Evolutionary conservation across 2,113 vertebrate species (phyloP), one percentile per base, ranked within the genome.

Genomic region (Entomyzon cyanotis): DNA sequence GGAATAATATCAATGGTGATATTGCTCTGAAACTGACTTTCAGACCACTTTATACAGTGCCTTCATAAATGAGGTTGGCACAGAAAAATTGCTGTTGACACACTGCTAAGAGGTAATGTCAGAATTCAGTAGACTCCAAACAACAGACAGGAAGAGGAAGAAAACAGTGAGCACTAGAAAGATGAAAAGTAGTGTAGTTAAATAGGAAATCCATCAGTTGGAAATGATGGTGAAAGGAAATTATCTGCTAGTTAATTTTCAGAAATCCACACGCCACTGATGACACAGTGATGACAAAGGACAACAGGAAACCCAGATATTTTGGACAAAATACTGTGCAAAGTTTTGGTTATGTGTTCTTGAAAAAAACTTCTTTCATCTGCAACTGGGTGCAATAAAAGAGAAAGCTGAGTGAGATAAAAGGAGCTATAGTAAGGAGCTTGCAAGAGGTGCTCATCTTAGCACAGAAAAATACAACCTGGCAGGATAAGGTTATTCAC

Each of bases 11-110:
- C 47, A 70, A 3, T 2, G 0, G 2, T 64, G 44, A 41, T 55
- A 63, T 5, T 11, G 12, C 39, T 82, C 78, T 68, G 47, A 81
- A 70, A 62, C 41, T 47, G 39, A 30, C 35, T 75, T 91, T 77
- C 68, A 70, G 37, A 58, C 6, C 17, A 15, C 39, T 79, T 64
- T 60, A 44, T 47, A 18, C 1, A 2, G 28, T 41, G 23, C 9
- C 56, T 94, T 77, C 46, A 42, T 69, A 83, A 90, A 50, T 50
- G n/a, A 73, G 10, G 17, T 46, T 76, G 55, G 14, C 79, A 90
- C 28, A 73, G 46, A 77, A 47, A 86, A 86, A 60, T 28, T 86
- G 41, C 21, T 94, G 55, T 41, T 84, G 77, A 80, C 70, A 76
- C 23, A n/a, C 9, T 80, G 55, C 55, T 76, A 84, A 89, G 49